Percentiles rank a stretch among this genome's conserved stretches.
These are phyloP conservation scores for Nephrotoma flavescens DNA, from an alignment of 2,888 invertebrate species.

Conservation along the genomic window DNA sequence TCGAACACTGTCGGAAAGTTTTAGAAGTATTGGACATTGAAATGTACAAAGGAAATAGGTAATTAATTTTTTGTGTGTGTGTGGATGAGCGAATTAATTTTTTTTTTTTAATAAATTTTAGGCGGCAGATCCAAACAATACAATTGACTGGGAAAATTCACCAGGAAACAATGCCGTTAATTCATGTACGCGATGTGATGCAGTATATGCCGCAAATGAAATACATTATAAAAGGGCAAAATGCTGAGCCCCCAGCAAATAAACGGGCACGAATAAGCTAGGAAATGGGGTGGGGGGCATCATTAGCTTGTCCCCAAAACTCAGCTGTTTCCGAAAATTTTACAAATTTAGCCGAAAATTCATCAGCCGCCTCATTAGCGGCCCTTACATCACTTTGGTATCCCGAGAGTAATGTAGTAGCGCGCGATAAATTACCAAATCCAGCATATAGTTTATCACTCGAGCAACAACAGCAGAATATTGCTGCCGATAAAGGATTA, in stretches of 20 bases:
- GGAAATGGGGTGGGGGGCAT: slow-evolving; percentile 35
- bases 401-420: not conserved
- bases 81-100: not conserved
- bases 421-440: not conserved
- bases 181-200: slow-evolving; percentile 70
- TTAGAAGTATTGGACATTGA: slow-evolving; percentile 67
- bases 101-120: slow-evolving; percentile 21
- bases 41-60: slow-evolving; percentile 73
- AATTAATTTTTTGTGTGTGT: slow-evolving; percentile 8
- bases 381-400: slow-evolving; percentile 7
- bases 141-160: slow-evolving; percentile 62
- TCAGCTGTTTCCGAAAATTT: slow-evolving; percentile 12
- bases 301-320: slow-evolving; percentile 24
- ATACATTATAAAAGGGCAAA: slow-evolving; percentile 50
- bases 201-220: slow-evolving; percentile 76
- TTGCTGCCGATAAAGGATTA: not conserved
- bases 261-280: slow-evolving; percentile 33
- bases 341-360: slow-evolving; percentile 9
- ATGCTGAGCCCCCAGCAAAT: slow-evolving; percentile 29
- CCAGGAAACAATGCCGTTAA: slow-evolving; percentile 59
- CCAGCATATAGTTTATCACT: not conserved
- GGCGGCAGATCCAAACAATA: slow-evolving; percentile 60
- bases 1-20: slow-evolving; percentile 61
- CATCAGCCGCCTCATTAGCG: slow-evolving; percentile 16
- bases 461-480: slow-evolving; percentile 27